Evolutionary conservation across 2,888 invertebrate species (phyloP), one percentile per base, ranked within the genome.

Genomic region (Stenodema calcarata): DNA sequence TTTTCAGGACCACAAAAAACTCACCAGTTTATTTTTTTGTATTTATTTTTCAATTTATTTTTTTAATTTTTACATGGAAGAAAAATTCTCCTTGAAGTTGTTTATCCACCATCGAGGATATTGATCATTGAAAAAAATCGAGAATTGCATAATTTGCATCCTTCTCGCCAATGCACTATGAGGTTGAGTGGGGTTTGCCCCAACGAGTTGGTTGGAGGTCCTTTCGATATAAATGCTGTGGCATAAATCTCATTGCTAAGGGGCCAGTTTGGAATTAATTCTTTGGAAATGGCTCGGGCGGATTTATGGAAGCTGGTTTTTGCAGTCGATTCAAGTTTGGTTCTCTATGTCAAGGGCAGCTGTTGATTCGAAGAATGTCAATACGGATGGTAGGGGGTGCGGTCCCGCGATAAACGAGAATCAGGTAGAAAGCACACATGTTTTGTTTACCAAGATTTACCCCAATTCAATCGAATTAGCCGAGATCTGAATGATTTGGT

Each of bases 201-300:
- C 62, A 62, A 18, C 54, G 54, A 9, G 54, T 54, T 54, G 9
- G 54, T 18, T 1, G 18, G 3, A 18, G 18, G 54, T 54, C 54
- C 54, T 54, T 54, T 54, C 1, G 54, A 54, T 54, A 54, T 54
- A 18, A 54, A 54, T 62, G 62, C 62, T 23, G 23, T 23, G 23
- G 27, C 62, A 73, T 73, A 73, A 73, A 73, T 73, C 73, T 35
- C 73, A 35, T 62, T 62, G 23, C 62, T 62, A 27, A 62, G 35
- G 73, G 73, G 73, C 73, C 73, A 73, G 35, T 73, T 73, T 73
- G 73, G 73, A 73, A 73, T 73, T 73, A 73, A 73, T 73, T 73
- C 73, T 73, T 35, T 73, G 73, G 35, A 73, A 73, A 73, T 30
- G 41, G 30, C 73, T 41, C n/a, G 35, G 30, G 14, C 18, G 73